Percentiles rank a stretch among this genome's conserved stretches.
Conservation (phyloP, 2,888 invertebrate genomes). For the Scelioninae gen. 2 region DNA sequence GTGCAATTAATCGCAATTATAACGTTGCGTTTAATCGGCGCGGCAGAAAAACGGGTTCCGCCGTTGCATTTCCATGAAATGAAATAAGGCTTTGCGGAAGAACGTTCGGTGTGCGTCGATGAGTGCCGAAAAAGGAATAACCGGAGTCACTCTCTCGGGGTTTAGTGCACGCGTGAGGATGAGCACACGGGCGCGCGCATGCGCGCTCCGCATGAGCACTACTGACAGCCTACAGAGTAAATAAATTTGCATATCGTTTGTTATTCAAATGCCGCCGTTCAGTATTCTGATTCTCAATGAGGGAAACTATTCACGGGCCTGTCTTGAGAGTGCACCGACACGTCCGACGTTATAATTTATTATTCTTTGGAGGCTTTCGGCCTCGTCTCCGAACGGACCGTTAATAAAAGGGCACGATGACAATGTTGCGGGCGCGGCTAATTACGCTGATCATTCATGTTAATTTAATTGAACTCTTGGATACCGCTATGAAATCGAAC, state of each 20-base stretch:
- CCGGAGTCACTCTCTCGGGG: constrained; percentile 22
- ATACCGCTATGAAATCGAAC: constrained; percentile 49
- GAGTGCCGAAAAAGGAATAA: constrained; percentile 57
- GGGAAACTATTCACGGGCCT: constrained; percentile 64
- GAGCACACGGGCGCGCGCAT: constrained; percentile 44
- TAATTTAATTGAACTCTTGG: constrained; percentile 61
- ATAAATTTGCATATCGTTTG: constrained; percentile 74
- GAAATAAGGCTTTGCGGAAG: constrained; percentile 51
- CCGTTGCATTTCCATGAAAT: constrained; percentile 49
- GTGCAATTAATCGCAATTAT: constrained; percentile 36
- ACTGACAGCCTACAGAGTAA: constrained; percentile 59
- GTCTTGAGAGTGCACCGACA: constrained; percentile 66
- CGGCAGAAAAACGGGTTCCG: constrained; percentile 47
- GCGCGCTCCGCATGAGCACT: constrained; percentile 51
- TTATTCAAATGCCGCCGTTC: constrained; percentile 73
- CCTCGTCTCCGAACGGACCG: constrained; percentile 64
- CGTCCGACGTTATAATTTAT: constrained; percentile 68
- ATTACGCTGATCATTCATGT: constrained; percentile 66
- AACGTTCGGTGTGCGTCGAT: constrained; percentile 49
- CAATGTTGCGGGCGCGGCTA: constrained; percentile 67
- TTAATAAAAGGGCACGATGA: constrained; percentile 68
- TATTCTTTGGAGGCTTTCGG: constrained; percentile 62
- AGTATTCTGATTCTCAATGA: constrained; percentile 70
- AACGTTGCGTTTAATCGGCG: constrained; percentile 32
- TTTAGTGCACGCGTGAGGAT: constrained; percentile 41